Evolutionary conservation across 2,113 vertebrate genomes (phyloP).

Genomic region (Cepphus grylle): DNA sequence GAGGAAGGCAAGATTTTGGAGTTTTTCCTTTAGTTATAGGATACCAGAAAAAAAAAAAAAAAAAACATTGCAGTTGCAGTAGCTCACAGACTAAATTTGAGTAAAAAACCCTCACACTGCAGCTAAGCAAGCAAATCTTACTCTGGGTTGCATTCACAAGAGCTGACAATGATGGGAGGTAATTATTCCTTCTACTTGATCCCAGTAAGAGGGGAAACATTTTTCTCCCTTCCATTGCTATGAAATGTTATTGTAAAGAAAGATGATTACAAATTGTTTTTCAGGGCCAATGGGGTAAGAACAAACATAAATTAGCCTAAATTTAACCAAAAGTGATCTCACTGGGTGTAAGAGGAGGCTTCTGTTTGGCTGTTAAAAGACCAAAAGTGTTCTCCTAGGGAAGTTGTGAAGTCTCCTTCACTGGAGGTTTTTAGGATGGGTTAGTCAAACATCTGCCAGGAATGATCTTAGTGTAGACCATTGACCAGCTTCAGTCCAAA

Average conservation of each 20-base stretch:
- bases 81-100: not conserved
- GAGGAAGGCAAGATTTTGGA: not conserved
- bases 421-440: not conserved
- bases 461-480: not conserved
- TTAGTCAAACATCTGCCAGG: not conserved
- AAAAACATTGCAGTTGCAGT: not conserved
- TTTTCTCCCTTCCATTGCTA: not conserved
- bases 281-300: not conserved
- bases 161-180: not conserved
- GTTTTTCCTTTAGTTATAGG: not conserved
- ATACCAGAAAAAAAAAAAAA: not conserved
- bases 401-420: not conserved
- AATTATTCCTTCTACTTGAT: slow-evolving; percentile 15
- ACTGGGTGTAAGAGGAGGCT: not conserved
- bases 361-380: not conserved
- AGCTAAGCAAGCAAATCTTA: not conserved
- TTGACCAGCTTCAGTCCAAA: not conserved
- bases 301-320: not conserved
- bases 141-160: not conserved
- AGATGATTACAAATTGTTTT: not conserved
- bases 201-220: not conserved
- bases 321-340: not conserved
- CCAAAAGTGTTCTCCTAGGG: not conserved
- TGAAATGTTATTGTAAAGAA: not conserved
- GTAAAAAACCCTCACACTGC: not conserved